Percentiles rank a stretch among this genome's conserved stretches.
Evolutionary conservation across 1,140 invertebrate species (phyloP).

Genomic region (Apocrypta bakeri): DNA sequence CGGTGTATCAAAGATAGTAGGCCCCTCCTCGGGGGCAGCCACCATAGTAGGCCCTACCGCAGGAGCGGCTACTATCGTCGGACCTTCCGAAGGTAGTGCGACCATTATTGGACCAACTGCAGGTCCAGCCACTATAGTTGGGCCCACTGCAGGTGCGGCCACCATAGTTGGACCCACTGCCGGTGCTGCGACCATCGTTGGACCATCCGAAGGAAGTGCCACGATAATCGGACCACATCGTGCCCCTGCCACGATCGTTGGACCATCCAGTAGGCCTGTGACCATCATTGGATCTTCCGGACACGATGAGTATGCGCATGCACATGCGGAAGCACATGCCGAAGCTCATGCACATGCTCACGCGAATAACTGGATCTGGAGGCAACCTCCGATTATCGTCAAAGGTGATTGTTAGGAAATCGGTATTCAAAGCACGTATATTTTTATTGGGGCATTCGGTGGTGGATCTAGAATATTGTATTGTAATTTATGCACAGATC

Average conservation of each 20-base stretch:
- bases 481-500: neutral
- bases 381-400: slow-evolving; percentile 14
- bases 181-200: slow-evolving; percentile 53
- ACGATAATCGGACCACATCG: slow-evolving; percentile 55
- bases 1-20: neutral
- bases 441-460: neutral
- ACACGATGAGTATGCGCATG: slow-evolving; percentile 6
- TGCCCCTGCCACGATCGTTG: slow-evolving; percentile 45
- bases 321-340: slow-evolving; percentile 40
- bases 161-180: slow-evolving; percentile 54
- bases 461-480: neutral
- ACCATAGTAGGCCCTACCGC: slow-evolving; percentile 54
- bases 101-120: slow-evolving; percentile 52
- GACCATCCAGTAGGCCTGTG: slow-evolving; percentile 46
- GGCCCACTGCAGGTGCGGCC: slow-evolving; percentile 42
- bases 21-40: slow-evolving; percentile 42
- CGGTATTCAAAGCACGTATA: neutral
- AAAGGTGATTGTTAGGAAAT: slow-evolving; percentile 37
- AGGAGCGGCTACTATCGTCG: slow-evolving; percentile 53
- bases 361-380: slow-evolving; percentile 35
- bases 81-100: slow-evolving; percentile 37
- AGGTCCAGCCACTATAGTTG: too few species aligned
- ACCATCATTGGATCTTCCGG: slow-evolving; percentile 54
- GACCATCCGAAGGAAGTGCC: slow-evolving; percentile 38
- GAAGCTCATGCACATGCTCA: slow-evolving; percentile 55